Conservation (phyloP, 2,113 vertebrate genomes). For the Ailuropoda melanoleuca region DNA sequence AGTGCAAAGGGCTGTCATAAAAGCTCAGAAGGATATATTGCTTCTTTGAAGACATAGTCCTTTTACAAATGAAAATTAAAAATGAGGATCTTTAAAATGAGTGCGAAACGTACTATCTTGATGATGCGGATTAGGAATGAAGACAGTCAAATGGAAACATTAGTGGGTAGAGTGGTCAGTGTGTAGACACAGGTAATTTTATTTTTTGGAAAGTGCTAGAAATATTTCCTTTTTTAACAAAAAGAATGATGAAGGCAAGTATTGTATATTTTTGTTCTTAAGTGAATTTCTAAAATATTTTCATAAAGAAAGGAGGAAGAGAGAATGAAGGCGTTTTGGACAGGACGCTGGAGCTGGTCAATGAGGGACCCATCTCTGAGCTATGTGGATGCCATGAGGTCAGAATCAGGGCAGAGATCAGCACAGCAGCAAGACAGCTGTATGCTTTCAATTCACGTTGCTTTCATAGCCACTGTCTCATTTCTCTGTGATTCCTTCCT, state of each 20-base stretch:
- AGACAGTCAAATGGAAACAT: neutral
- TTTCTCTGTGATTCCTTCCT: neutral
- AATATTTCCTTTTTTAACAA: slow-evolving; percentile 5
- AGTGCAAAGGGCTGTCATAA: neutral
- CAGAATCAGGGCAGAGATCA: neutral
- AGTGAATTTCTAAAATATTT: neutral
- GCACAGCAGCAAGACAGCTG: neutral
- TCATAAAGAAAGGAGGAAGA: neutral
- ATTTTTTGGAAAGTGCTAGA: neutral
- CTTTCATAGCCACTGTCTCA: neutral
- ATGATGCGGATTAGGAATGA: neutral
- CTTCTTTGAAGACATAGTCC: neutral
- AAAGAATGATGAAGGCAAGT: neutral
- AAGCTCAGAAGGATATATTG: neutral
- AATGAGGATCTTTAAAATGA: neutral
- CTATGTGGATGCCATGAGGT: neutral
- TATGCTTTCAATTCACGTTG: fast-evolving
- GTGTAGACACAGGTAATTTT: neutral
- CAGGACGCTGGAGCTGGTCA: neutral
- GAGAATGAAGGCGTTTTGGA: neutral
- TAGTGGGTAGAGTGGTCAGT: neutral
- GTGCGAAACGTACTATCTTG: neutral
- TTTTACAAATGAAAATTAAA: neutral
- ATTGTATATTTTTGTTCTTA: neutral
- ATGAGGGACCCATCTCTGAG: neutral